Evolutionary conservation across 2,113 vertebrate genomes (phyloP).

Genomic region (Galbula dea): DNA sequence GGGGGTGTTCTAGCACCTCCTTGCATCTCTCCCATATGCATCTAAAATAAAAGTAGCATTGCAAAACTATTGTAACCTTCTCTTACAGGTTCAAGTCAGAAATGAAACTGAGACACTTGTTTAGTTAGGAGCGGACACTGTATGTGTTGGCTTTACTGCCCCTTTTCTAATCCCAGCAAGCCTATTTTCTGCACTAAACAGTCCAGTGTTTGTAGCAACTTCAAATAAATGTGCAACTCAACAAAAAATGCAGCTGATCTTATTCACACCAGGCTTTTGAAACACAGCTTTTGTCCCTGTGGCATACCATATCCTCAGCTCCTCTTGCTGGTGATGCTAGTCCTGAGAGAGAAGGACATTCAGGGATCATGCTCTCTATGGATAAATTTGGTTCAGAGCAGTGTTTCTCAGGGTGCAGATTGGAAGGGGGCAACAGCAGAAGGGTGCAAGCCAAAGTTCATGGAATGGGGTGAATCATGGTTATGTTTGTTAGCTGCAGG

Average conservation of each 20-base stretch:
- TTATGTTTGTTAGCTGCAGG: not conserved
- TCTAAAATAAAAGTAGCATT: constrained; percentile 44
- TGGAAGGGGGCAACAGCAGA: not conserved
- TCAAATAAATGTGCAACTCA: not conserved
- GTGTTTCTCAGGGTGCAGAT: not conserved
- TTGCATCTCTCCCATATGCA: constrained; percentile 30
- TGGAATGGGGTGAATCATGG: fast-evolving
- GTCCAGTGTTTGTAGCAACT: not conserved
- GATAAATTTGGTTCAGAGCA: not conserved
- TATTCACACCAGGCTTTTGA: not conserved
- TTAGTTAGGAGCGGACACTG: not conserved
- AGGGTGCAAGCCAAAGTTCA: not conserved
- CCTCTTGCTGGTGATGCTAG: not conserved
- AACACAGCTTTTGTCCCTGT: not conserved
- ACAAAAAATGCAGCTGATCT: not conserved
- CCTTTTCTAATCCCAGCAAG: constrained; percentile 27
- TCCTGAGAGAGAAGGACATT: not conserved
- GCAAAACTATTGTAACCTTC: constrained; percentile 50
- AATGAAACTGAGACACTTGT: not conserved
- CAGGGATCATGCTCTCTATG: not conserved
- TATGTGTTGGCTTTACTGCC: constrained; percentile 15
- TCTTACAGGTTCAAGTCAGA: constrained; percentile 42
- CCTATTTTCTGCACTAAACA: constrained; percentile 6
- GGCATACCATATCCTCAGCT: not conserved
- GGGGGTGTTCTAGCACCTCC: constrained; percentile 58